Conservation (phyloP, 2,888 invertebrate species). For the Acleris cristana region DNA sequence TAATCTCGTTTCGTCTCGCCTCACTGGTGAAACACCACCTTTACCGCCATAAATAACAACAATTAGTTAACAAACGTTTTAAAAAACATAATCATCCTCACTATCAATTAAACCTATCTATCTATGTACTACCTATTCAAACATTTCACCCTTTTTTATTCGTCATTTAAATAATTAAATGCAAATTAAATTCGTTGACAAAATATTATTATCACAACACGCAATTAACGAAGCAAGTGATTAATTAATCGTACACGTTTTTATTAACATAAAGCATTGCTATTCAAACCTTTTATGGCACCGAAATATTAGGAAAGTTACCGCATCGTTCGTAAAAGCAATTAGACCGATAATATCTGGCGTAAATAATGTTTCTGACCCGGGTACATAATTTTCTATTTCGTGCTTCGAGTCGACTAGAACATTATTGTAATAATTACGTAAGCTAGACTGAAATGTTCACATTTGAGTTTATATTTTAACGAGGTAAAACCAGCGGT, state of each 20-base stretch:
- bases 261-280: constrained; percentile 17
- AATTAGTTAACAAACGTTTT: no score
- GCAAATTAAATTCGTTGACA: neutral
- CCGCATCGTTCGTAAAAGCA: constrained; percentile 18
- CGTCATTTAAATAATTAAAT: neutral
- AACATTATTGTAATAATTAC: no score
- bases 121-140: no score
- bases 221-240: neutral
- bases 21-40: neutral
- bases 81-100: no score
- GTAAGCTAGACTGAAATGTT: no score
- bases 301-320: constrained; percentile 5
- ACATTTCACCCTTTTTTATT: neutral
- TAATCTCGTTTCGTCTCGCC: no score
- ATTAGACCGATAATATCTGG: constrained; percentile 29
- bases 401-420: neutral
- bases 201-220: neutral
- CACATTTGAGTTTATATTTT: no score
- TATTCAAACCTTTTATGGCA: neutral
- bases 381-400: constrained; percentile 15
- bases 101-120: no score
- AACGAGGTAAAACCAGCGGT: no score
- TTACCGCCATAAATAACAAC: no score
- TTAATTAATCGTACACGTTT: neutral
- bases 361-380: constrained; percentile 28